Conservation (phyloP, 2,797 vertebrate genomes). For the Epinephelus awoara region DNA sequence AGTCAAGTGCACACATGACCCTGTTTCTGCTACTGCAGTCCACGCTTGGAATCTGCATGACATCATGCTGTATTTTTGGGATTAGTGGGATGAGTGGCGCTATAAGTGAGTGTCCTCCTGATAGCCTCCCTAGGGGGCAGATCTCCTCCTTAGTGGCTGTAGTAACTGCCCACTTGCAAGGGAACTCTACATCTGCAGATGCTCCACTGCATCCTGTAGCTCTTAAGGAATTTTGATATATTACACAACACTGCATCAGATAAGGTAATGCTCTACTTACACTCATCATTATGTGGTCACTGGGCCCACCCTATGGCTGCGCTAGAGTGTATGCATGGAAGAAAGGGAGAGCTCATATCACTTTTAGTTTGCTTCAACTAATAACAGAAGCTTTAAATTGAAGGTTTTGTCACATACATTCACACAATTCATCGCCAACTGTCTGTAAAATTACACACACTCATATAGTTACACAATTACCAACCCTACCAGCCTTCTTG, state of each 20-base stretch:
- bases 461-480: conserved; percentile 60
- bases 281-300: background rate
- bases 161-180: conserved; percentile 38
- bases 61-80: conserved; percentile 84
- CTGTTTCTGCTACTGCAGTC: conserved; percentile 81
- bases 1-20: conserved; percentile 84
- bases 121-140: conserved; percentile 40
- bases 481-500: conserved; percentile 54
- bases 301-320: background rate
- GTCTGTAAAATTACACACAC: conserved; percentile 64
- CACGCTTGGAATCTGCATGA: conserved; percentile 79
- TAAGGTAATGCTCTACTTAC: conserved; percentile 2
- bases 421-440: conserved; percentile 48
- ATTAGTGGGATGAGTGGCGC: conserved; percentile 60
- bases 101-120: conserved; percentile 58
- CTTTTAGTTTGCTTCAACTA: background rate
- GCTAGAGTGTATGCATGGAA: background rate
- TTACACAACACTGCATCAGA: background rate
- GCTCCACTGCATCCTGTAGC: conserved; percentile 20
- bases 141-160: conserved; percentile 43
- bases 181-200: conserved; percentile 39
- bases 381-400: background rate
- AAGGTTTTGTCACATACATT: conserved; percentile 29
- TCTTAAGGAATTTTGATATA: conserved; percentile 20
- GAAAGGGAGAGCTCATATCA: background rate